Percentiles rank a stretch among this genome's conserved stretches.
Conservation (phyloP, 1,140 invertebrate genomes). For the Dendrolimus punctatus region DNA sequence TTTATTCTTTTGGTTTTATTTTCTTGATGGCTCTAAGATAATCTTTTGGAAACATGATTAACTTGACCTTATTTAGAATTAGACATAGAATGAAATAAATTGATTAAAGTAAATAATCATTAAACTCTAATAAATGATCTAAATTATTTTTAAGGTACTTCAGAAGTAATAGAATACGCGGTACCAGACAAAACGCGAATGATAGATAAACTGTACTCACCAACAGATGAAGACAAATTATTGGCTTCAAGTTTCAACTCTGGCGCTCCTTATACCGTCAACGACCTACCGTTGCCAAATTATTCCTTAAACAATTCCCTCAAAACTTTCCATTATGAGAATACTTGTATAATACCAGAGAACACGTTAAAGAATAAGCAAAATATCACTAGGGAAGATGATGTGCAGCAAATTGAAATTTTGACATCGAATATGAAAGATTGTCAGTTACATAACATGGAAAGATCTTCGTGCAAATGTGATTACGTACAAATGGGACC, state of each 20-base stretch:
- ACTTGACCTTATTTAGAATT: too few relatives aligned
- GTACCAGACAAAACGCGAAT: conserved; percentile 61
- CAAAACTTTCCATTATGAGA: conserved; percentile 68
- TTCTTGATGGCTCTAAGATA: too few relatives aligned
- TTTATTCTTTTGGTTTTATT: too few relatives aligned
- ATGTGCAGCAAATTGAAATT: conserved; percentile 62
- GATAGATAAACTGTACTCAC: conserved; percentile 60
- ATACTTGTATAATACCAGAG: conserved; percentile 57
- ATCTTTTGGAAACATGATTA: too few relatives aligned
- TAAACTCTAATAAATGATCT: conserved; percentile 18
- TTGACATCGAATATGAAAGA: conserved; percentile 60
- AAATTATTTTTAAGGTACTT: conserved; percentile 45
- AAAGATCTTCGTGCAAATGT: conserved; percentile 55
- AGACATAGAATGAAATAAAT: too few relatives aligned
- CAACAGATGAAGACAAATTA: conserved; percentile 68
- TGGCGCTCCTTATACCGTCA: conserved; percentile 39
- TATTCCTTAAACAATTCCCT: conserved; percentile 73
- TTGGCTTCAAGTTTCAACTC: conserved; percentile 58
- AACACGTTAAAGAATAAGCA: conserved; percentile 57
- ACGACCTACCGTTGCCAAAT: conserved; percentile 72
- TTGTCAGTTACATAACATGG: conserved; percentile 57
- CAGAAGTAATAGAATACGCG: conserved; percentile 62
- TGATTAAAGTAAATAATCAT: too few relatives aligned
- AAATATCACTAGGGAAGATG: conserved; percentile 56
- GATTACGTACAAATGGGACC: conserved; percentile 62